Evolutionary conservation across 2,797 vertebrate species (phyloP), one percentile per base, ranked within the genome.

Genomic region (Anguilla obscura): DNA sequence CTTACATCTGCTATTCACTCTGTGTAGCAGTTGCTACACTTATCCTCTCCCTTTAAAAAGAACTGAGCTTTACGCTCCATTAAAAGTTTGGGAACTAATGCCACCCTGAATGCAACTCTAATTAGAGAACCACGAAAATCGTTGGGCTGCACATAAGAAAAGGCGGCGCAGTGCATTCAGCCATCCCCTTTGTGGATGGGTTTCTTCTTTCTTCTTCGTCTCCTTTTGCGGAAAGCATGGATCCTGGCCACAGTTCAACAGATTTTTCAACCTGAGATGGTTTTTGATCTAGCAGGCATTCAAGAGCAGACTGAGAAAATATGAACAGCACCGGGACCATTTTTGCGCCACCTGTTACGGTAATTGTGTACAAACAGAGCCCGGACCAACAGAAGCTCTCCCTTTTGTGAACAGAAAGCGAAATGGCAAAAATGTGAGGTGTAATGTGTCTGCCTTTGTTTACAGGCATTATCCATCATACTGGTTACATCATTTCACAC

Each of bases 41-140:
- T 97, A 97, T 97, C 96, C 95, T 91, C 91, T 92, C 92, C 93
- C 93, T 94, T 94, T 97, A 96, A 97, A 97, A 96, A 95, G 95
- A 95, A 94, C 93, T 94, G 93, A 90, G 95, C 94, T 95, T 96
- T 96, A 95, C 94, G 95, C 97, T 97, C 97, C 95, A 97, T 97
- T 97, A 97, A 97, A 97, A 96, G 96, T 97, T 98, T 97, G 97
- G 97, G 96, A 97, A 97, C 95, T 95, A 96, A 97, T 95, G 96
- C 95, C 96, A 96, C 95, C 96, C 96, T 95, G 96, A 96, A 96
- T 96, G 93, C 95, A 93, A 86, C 92, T 93, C 97, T 96, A 98
- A 98, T 98, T 97, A 97, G 97, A 96, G 95, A 93, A 87, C 91
- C 91, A 86, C 71, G 84, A 86, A 89, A 89, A 89, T 85, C 33